Conservation (phyloP, 2,113 vertebrate species). For the Vidua chalybeata region DNA sequence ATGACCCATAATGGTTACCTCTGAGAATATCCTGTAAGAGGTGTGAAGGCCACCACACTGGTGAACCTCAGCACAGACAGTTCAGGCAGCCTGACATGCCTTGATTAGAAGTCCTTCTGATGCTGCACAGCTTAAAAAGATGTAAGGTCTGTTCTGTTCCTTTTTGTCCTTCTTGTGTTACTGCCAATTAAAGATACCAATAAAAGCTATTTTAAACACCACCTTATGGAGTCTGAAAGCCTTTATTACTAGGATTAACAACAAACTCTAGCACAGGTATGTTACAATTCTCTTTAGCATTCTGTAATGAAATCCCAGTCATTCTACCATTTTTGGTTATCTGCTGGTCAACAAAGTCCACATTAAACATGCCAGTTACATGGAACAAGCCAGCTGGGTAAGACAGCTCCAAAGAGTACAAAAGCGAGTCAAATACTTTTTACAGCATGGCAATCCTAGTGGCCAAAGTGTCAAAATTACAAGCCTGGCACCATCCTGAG, state of each 20-base stretch:
- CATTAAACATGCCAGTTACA: background rate
- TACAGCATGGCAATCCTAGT: background rate
- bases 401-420: background rate
- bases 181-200: background rate
- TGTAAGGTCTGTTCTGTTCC: fast-evolving
- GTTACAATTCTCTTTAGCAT: background rate
- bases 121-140: background rate
- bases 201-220: background rate
- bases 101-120: background rate
- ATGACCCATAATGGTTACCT: background rate
- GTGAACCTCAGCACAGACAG: background rate
- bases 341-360: background rate
- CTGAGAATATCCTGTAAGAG: background rate
- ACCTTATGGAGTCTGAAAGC: background rate
- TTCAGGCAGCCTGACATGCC: background rate
- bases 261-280: background rate
- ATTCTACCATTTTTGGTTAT: background rate
- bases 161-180: background rate
- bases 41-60: background rate
- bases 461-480: background rate
- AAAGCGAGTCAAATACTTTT: background rate
- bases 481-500: background rate
- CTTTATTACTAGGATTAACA: background rate
- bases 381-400: background rate
- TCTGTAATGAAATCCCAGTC: background rate